A percentile compares a stretch with the other conserved stretches of the same genome.
These are phyloP conservation scores for Diacarnus erythraeanus DNA, from an alignment of 37 sponge, comb jelly and placozoan genomes.

Conservation along the genomic window DNA sequence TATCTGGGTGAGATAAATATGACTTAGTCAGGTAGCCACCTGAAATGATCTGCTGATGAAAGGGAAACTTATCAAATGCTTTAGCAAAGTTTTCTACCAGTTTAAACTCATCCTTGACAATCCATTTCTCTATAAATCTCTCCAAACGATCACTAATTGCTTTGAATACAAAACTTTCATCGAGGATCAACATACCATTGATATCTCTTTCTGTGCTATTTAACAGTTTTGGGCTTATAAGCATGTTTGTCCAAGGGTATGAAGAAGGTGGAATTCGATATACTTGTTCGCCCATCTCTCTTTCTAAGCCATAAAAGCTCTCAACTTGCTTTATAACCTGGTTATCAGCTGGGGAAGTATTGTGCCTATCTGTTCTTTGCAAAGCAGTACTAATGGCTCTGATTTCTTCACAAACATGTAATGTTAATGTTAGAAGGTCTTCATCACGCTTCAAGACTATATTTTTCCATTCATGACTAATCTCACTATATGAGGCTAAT, in stretches of 20 bases:
- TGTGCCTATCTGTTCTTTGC: background rate
- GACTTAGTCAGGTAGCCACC: constrained; percentile 13
- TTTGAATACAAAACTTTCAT: background rate
- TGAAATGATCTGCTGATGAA: background rate
- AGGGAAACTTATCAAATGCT: background rate
- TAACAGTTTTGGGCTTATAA: background rate
- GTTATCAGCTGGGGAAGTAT: too few species aligned
- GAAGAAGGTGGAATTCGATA: background rate
- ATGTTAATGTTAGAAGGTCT: background rate
- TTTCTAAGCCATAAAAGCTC: constrained; percentile 14
- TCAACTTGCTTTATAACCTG: background rate
- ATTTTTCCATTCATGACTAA: background rate
- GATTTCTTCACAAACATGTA: background rate
- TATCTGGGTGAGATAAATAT: background rate
- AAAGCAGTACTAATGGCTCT: background rate
- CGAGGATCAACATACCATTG: constrained; percentile 21
- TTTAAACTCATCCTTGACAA: background rate
- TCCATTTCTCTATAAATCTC: background rate
- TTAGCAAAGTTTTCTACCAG: background rate
- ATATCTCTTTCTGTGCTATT: background rate
- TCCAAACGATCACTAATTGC: background rate
- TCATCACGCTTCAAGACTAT: background rate
- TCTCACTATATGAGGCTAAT: background rate
- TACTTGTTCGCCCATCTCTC: background rate
- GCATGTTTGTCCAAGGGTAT: background rate